A percentile compares a stretch with the other conserved stretches of the same genome.
phyloP scores from a whole-genome alignment of 2,888 invertebrate species.

The Meteorus colon region DNA sequence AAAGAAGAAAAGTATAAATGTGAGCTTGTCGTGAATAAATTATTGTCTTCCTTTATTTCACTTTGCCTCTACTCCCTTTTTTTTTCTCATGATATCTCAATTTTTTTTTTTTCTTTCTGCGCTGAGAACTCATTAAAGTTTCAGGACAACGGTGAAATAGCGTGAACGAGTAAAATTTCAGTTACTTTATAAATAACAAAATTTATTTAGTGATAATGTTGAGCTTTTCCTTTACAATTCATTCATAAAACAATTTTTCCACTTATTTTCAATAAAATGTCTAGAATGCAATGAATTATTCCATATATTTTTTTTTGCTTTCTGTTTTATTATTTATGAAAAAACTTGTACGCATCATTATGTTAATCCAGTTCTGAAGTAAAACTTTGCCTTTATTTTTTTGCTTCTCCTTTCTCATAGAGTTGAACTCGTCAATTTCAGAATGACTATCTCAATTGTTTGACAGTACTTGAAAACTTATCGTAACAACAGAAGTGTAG shows the following conservation, averaged over 20 bases:
- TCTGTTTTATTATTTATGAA: neutral
- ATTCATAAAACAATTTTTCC: neutral
- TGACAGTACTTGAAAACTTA: neutral
- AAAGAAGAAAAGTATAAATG: slow-evolving; percentile 14
- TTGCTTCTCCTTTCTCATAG: neutral
- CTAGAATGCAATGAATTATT: neutral
- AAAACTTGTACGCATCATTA: neutral
- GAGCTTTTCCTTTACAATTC: neutral
- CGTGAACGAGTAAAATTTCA: neutral
- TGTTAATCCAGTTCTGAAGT: too few relatives aligned
- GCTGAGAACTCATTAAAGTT: neutral
- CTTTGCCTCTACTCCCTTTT: neutral
- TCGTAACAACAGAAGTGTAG: neutral
- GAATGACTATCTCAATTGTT: neutral
- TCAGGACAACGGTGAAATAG: neutral
- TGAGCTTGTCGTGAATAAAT: slow-evolving; percentile 16
- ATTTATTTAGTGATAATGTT: too few relatives aligned
- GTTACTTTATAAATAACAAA: too few relatives aligned
- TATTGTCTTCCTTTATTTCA: neutral
- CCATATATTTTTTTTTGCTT: neutral
- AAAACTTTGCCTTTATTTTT: neutral
- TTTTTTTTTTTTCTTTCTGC: neutral
- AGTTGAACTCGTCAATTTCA: neutral
- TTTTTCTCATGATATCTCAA: neutral
- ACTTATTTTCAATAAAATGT: neutral